phyloP scores from a whole-genome alignment of 2,113 vertebrate genomes.

The Aythya baeri region DNA sequence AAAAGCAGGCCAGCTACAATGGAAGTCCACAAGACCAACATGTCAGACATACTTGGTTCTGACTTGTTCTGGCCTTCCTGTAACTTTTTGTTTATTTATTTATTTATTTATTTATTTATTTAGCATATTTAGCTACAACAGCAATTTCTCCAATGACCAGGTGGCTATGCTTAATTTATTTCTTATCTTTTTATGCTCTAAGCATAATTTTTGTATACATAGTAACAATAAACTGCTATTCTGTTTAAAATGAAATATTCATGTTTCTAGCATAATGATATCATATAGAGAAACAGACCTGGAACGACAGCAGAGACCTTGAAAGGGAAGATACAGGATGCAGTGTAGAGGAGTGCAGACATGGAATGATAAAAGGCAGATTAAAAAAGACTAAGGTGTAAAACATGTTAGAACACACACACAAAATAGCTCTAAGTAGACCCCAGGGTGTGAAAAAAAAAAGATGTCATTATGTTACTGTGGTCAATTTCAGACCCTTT shows the following conservation, averaged over 20 bases:
- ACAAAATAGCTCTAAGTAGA: neutral
- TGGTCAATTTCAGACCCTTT: neutral
- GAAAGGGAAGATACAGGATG: neutral
- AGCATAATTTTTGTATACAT: neutral
- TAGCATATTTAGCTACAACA: neutral
- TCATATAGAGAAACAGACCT: neutral
- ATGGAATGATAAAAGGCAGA: neutral
- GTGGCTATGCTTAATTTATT: neutral
- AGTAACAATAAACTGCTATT: neutral
- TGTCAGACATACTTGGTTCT: neutral
- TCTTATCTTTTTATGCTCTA: neutral
- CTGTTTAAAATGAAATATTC: neutral
- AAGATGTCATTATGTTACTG: neutral
- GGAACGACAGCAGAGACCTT: neutral
- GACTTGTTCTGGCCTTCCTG: neutral
- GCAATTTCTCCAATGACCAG: neutral
- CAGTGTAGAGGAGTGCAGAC: fast-evolving
- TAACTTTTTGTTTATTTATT: neutral
- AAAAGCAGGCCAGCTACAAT: neutral
- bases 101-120: neutral
- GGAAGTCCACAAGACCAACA: neutral
- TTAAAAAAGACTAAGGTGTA: neutral
- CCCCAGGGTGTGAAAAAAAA: neutral
- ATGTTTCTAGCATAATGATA: neutral
- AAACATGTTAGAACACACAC: neutral